phyloP scores from a whole-genome alignment of 1,140 invertebrate species.

The Lordiphosa mommai region DNA sequence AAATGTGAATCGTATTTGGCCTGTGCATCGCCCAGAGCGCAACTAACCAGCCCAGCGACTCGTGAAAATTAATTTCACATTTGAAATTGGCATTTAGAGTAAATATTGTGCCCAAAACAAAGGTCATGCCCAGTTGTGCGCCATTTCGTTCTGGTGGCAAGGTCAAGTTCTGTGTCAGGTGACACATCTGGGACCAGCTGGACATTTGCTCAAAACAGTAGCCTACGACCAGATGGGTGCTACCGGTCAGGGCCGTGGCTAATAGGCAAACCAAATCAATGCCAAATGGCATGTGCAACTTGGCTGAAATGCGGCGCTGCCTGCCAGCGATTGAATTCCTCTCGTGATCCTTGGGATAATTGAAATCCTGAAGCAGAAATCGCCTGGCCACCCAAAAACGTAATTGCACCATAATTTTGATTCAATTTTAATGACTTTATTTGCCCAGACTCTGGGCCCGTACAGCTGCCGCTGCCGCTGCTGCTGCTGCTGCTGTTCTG shows the following conservation, averaged over 20 bases:
- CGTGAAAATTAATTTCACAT: conserved; percentile 65
- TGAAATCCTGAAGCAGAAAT: conserved; percentile 46
- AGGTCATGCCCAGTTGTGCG: conserved; percentile 31
- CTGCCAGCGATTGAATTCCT: conserved; percentile 13
- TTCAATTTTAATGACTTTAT: conserved; percentile 77
- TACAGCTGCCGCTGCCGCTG: conserved; percentile 1
- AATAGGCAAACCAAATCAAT: conserved; percentile 23
- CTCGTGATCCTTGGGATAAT: conserved; percentile 51
- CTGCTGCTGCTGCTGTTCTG: conserved; percentile 10
- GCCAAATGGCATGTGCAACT: conserved; percentile 32
- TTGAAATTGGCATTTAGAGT: conserved; percentile 28
- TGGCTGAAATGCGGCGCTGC: not conserved
- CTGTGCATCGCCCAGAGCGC: conserved; percentile 28
- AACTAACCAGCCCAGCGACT: conserved; percentile 51
- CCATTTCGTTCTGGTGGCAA: conserved; percentile 65
- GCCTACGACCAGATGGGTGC: conserved; percentile 15
- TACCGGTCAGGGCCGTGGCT: conserved; percentile 48
- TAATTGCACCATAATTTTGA: conserved; percentile 74
- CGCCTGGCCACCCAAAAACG: conserved; percentile 59
- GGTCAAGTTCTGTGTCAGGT: conserved; percentile 40
- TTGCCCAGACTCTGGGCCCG: conserved; percentile 19
- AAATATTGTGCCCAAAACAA: conserved; percentile 66
- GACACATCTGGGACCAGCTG: conserved; percentile 31
- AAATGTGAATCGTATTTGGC: conserved; percentile 38
- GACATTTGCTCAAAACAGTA: conserved; percentile 38